phyloP scores from a whole-genome alignment of 2,888 invertebrate species.

The Geotrupes spiniger region DNA sequence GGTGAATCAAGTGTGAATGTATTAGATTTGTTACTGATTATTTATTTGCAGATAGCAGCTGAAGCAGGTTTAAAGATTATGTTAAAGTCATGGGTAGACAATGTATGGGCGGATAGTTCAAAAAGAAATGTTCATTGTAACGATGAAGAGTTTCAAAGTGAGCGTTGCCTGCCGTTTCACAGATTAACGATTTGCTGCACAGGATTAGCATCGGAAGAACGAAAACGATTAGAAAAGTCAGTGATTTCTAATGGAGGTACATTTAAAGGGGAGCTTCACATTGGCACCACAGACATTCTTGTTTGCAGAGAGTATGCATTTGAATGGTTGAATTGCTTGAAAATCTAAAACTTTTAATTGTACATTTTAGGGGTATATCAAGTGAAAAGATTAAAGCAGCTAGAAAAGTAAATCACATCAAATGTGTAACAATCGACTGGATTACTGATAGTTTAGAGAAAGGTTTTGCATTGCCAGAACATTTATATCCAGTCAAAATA shows the following conservation, averaged over 20 bases:
- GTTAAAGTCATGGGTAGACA: conserved; percentile 74
- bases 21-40: conserved; percentile 32
- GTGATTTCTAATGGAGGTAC: conserved; percentile 72
- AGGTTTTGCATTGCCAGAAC: conserved; percentile 66
- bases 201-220: conserved; percentile 62
- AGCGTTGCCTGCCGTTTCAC: conserved; percentile 69
- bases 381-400: conserved; percentile 73
- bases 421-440: conserved; percentile 77
- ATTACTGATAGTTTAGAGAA: conserved; percentile 70
- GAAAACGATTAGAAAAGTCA: conserved; percentile 63
- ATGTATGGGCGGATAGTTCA: conserved; percentile 76
- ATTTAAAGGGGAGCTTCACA: conserved; percentile 49
- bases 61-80: conserved; percentile 69
- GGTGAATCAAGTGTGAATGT: too few relatives aligned
- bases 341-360: too few relatives aligned
- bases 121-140: conserved; percentile 60
- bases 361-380: conserved; percentile 61
- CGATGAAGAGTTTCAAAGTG: conserved; percentile 61
- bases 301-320: conserved; percentile 56
- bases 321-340: conserved; percentile 1
- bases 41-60: conserved; percentile 72
- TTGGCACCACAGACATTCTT: conserved; percentile 57
- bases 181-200: conserved; percentile 78
- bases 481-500: conserved; percentile 58
- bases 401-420: conserved; percentile 48